Conservation (phyloP, 2,797 vertebrate genomes). For the Notoglanidium macrostoma region DNA sequence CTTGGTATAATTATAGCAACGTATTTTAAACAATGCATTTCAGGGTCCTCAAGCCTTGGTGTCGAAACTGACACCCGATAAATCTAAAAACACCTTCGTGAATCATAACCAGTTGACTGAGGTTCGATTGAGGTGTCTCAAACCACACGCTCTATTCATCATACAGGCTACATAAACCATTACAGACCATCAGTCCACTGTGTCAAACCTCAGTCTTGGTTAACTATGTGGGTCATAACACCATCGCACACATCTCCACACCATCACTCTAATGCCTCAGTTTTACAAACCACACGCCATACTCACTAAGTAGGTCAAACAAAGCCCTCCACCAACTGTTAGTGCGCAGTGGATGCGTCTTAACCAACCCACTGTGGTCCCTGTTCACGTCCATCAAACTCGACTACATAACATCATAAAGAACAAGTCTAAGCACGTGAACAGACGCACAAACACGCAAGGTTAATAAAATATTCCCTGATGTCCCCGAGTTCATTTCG, state of each 20-base stretch:
- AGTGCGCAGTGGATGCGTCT: not conserved
- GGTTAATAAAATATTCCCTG: no score
- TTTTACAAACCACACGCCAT: not conserved
- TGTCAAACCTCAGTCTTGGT: not conserved
- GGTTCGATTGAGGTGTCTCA: not conserved
- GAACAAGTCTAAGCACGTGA: no score
- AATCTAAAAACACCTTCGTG: not conserved
- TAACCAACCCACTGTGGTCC: not conserved
- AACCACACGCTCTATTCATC: not conserved
- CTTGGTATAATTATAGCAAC: not conserved
- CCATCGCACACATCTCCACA: not conserved
- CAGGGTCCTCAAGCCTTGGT: not conserved
- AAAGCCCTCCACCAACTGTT: not conserved
- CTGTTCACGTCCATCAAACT: no score
- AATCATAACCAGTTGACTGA: not conserved
- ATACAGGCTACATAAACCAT: not conserved
- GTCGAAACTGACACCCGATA: not conserved
- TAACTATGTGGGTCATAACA: slow-evolving; percentile 1
- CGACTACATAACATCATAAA: not conserved
- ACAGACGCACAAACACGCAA: no score
- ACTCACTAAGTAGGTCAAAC: not conserved
- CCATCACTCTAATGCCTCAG: not conserved
- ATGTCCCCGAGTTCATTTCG: no score
- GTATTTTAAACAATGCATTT: not conserved
- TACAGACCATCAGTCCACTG: not conserved